Base-by-base conservation (phyloP, 2,888 invertebrate genomes). In the Beris morrisii region DNA sequence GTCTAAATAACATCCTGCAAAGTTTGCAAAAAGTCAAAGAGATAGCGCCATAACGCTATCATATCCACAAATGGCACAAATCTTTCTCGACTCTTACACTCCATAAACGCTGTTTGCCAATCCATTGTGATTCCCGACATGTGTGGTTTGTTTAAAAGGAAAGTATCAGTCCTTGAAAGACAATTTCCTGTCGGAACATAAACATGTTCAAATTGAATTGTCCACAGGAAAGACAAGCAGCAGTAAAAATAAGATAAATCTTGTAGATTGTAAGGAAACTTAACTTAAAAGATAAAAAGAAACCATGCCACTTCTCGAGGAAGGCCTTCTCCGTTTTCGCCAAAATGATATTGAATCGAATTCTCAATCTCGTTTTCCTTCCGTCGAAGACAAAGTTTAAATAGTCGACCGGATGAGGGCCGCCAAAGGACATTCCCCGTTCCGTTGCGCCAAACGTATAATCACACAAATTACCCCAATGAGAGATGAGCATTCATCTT, bases 401-500 rank as follows among this genome's bases (percentile, higher is more conserved):
- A 65, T 50, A 65, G 65, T 32, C 53, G 43, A 28, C 43, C 59
- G 59, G 55, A 53, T 43, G 3, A 50, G 55, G 11, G 31, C n/a
- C 32, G 53, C 38, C 52, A 50, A 28, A 38, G 30, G 30, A 50
- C 13, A 15, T 11, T 4, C n/a, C 22, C 15, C 55, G 32, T 30
- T 32, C 38, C 12, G 7, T n/a, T 32, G 32, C 12, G 12, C 5
- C 13, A 13, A 53, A 30, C 31, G 57, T 66, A 64, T 68, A 68
- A 68, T 68, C 68, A 66, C 68, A 68, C 68, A 68, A 68, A 68
- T 68, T 68, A 68, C 68, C 68, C 68, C 68, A 68, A 68, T 66
- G 68, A 66, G 68, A 68, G 58, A 68, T 66, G 68, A 65, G 68
- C 68, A 68, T 68, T 68, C 68, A 68, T 68, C 68, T 68, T 68